These are phyloP conservation scores for Fregetta grallaria DNA, from an alignment of 2,113 vertebrate genomes.

Conservation along the genomic window DNA sequence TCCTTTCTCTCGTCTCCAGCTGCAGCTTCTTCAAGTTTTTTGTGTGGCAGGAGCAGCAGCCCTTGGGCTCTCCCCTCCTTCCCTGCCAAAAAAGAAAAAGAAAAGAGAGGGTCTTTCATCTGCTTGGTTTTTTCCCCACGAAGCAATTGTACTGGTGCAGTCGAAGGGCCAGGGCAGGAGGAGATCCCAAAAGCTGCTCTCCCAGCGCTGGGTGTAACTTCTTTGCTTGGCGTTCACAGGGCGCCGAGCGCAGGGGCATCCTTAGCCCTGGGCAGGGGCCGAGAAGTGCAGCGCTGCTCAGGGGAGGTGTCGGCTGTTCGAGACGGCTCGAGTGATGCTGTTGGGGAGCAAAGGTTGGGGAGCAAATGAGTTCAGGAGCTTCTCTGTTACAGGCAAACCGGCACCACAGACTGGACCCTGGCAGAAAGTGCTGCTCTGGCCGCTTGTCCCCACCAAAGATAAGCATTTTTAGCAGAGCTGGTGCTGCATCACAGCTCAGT, in stretches of 20 bases:
- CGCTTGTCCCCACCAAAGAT: not conserved
- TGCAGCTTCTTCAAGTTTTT: not conserved
- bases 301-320: rapidly evolving
- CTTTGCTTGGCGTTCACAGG: not conserved
- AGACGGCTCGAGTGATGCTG: not conserved
- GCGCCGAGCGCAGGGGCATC: rapidly evolving
- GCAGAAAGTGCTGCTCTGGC: not conserved
- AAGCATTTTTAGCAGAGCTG: not conserved
- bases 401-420: not conserved
- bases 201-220: not conserved
- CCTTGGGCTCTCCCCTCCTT: not conserved
- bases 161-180: not conserved
- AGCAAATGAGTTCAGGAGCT: not conserved
- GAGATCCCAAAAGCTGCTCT: not conserved
- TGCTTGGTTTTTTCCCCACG: not conserved
- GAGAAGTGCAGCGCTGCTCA: not conserved
- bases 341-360: not conserved
- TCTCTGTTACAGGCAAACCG: not conserved
- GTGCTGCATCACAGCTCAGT: not conserved
- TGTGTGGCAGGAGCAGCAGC: not conserved
- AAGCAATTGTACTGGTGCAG: not conserved
- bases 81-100: not conserved
- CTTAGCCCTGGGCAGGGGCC: not conserved
- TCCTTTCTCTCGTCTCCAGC: not conserved
- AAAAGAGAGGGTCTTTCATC: not conserved